These are phyloP conservation scores for Hyposoter dolosus DNA, from an alignment of 2,888 invertebrate genomes.

Conservation along the genomic window DNA sequence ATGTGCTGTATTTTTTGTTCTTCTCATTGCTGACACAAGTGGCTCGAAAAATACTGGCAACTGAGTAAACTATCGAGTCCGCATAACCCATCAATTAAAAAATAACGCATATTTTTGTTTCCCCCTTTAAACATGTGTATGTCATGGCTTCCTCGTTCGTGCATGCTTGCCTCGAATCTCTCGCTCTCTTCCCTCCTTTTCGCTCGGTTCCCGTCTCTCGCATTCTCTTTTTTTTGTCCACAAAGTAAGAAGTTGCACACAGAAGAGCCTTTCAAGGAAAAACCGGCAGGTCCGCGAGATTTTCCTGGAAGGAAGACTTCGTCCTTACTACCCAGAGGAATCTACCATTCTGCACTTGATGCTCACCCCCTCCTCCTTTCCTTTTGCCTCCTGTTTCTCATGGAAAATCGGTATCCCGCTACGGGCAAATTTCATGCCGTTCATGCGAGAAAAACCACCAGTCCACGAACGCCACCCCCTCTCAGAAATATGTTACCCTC, in stretches of 20 bases:
- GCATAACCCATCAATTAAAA: background rate
- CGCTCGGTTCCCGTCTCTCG: conserved; percentile 4
- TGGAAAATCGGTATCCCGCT: conserved; percentile 38
- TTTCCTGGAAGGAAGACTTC: conserved; percentile 58
- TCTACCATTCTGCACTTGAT: conserved; percentile 47
- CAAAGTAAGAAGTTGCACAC: conserved; percentile 49
- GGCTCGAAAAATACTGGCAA: background rate
- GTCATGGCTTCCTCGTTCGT: conserved; percentile 43
- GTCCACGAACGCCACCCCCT: conserved; percentile 8
- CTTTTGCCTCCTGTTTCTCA: conserved; percentile 15
- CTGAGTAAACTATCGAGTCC: background rate
- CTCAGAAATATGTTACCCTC: conserved; percentile 44
- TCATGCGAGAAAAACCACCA: conserved; percentile 61
- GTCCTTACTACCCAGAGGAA: conserved; percentile 1
- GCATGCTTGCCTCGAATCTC: conserved; percentile 24
- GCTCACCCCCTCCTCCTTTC: conserved; percentile 15
- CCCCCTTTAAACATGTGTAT: conserved; percentile 1
- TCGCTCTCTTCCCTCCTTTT: conserved; percentile 29
- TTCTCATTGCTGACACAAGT: background rate
- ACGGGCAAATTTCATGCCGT: conserved; percentile 29
- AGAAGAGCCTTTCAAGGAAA: conserved; percentile 62
- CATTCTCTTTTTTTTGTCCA: conserved; percentile 29
- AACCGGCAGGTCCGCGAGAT: conserved; percentile 59
- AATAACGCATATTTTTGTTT: conserved; percentile 47
- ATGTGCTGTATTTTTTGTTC: background rate